Conservation (phyloP, 2,888 invertebrate genomes). For the Synanthedon andrenaeformis region DNA sequence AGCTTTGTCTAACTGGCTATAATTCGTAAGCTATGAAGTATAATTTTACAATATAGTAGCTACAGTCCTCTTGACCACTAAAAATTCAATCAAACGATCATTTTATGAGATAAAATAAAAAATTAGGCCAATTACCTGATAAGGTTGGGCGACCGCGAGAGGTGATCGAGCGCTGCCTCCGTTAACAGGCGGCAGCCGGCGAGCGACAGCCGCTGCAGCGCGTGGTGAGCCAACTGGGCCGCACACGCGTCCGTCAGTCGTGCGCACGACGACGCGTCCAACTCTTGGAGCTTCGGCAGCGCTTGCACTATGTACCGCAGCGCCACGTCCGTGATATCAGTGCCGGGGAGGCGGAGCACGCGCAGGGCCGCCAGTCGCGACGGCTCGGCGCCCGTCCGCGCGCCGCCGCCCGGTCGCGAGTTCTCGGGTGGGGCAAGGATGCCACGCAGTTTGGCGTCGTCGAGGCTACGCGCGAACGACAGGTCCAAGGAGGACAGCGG, state of each 20-base stretch:
- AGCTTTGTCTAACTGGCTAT: too few species aligned
- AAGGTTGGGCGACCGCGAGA: conserved; percentile 80
- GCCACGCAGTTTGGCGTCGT: conserved; percentile 86
- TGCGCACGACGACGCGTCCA: conserved; percentile 89
- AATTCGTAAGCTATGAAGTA: too few species aligned
- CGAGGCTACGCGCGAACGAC: conserved; percentile 87
- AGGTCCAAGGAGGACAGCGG: conserved; percentile 83
- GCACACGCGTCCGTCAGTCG: conserved; percentile 91
- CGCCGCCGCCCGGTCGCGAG: conserved; percentile 75
- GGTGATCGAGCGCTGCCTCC: conserved; percentile 84
- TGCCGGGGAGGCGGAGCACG: conserved; percentile 83
- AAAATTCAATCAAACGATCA: too few species aligned
- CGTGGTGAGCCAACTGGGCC: conserved; percentile 84
- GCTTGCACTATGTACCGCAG: conserved; percentile 73
- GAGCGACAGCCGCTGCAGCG: conserved; percentile 80
- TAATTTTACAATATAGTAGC: too few species aligned
- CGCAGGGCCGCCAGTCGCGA: conserved; percentile 77
- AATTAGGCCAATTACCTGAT: conserved; percentile 35
- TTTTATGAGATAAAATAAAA: too few species aligned
- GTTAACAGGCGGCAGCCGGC: conserved; percentile 86
- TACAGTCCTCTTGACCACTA: too few species aligned
- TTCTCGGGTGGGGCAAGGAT: conserved; percentile 89
- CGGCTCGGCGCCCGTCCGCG: conserved; percentile 50
- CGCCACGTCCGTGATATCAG: conserved; percentile 91
- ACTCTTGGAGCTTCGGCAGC: conserved; percentile 76